These are phyloP conservation scores for Pteruthius melanotis DNA, from an alignment of 2,113 vertebrate species.

Conservation along the genomic window DNA sequence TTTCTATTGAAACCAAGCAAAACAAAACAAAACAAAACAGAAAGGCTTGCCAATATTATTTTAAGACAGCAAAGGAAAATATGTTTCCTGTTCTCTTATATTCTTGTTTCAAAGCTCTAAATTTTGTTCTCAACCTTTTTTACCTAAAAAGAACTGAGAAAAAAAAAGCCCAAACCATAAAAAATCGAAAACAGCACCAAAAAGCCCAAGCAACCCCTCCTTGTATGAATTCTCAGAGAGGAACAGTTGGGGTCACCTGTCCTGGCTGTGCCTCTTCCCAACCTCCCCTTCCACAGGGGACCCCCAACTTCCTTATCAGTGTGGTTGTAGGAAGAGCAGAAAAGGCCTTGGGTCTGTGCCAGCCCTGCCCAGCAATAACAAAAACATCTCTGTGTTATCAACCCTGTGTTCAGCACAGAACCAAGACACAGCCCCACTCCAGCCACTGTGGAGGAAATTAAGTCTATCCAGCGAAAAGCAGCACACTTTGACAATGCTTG, in stretches of 20 bases:
- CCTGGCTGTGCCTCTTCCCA: neutral
- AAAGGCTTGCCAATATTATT: neutral
- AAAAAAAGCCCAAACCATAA: rapidly evolving
- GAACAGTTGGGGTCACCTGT: neutral
- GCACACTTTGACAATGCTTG: neutral
- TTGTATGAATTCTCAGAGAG: neutral
- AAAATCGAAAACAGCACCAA: neutral
- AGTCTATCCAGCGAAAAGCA: neutral
- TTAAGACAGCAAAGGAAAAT: neutral
- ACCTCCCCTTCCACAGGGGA: rapidly evolving
- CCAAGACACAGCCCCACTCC: neutral
- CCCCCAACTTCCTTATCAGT: neutral
- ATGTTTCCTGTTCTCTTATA: neutral
- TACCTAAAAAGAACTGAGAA: neutral
- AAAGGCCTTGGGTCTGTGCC: neutral
- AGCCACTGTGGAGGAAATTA: neutral
- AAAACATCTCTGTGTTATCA: neutral
- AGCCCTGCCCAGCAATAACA: neutral
- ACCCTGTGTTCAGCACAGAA: neutral
- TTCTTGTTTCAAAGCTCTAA: neutral
- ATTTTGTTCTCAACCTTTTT: neutral
- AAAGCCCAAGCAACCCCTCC: neutral
- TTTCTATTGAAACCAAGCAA: neutral
- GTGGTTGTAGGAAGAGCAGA: neutral
- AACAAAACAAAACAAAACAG: neutral